Evolutionary conservation across 2,797 vertebrate species (phyloP).

Genomic region (Danio choprae): DNA sequence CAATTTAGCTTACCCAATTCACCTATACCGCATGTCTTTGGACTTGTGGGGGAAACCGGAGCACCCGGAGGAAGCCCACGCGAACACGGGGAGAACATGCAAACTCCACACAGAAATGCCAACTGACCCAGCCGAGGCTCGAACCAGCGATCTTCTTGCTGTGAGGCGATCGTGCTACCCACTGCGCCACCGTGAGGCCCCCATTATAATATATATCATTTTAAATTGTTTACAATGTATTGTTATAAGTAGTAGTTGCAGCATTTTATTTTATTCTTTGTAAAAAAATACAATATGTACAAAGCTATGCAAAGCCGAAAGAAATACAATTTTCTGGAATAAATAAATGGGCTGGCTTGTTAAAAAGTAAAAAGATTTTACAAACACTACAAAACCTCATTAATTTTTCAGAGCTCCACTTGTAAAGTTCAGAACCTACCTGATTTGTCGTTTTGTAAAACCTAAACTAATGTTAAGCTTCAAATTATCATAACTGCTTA

Average conservation of each 20-base stretch:
- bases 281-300: neutral
- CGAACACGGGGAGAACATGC: no score
- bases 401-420: neutral
- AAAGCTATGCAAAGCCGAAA: neutral
- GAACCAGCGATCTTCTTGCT: no score
- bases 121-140: no score
- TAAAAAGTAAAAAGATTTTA: neutral
- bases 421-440: neutral
- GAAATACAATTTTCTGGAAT: neutral
- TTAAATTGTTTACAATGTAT: neutral
- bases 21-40: no score
- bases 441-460: neutral
- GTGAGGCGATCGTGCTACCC: no score
- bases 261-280: neutral
- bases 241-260: no score
- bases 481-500: conserved; percentile 33
- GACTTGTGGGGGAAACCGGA: no score
- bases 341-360: neutral
- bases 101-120: no score
- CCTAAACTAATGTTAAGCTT: conserved; percentile 37
- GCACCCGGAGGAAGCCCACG: no score
- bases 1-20: no score
- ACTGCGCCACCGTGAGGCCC: no score
- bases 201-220: no score
- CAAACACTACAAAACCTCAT: neutral